Evolutionary conservation across 1,140 invertebrate genomes (phyloP), one percentile per base, ranked within the genome.

Genomic region (Drosophila pachea): DNA sequence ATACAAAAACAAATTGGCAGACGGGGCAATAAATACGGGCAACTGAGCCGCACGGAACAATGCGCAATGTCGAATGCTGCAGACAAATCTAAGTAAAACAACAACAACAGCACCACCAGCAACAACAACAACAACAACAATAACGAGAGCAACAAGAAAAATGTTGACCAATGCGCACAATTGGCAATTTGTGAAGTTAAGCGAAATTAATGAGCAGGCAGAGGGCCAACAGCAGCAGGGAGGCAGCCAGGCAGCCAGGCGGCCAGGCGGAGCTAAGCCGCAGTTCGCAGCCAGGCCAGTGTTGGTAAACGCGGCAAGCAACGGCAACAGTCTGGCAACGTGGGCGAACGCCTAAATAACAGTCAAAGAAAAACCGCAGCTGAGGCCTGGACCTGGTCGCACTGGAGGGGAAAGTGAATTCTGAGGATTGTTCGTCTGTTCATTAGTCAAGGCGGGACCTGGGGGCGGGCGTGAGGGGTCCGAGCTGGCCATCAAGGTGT

Each of bases 121-220:
- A 58, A 42, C 36, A 43, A 48, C 29, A 40, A 36, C 40, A 74
- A 61, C 60, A 58, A 65, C 55, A 58, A 82, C 58, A 68, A 58
- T 31, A 58, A 67, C 47, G 61, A 71, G 40, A 29, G 48, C 62
- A 69, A 69, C 38, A 64, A 65, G 33, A 68, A 83, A 84, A 83
- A 61, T 86, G 76, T 84, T 86, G 79, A 86, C 79, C 79, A 84
- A 84, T 84, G 79, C 73, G 81, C 79, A 84, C 79, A 84, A 84
- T 84, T 84, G 79, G 79, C 79, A 84, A 84, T 84, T 84, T 84
- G 79, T 84, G 79, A 84, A 84, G 79, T 86, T 84, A 86, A 84
- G 79, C 79, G 81, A 86, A 84, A 84, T 84, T 84, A 84, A 84
- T 84, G 79, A 84, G 81, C 74, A 53, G 66, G 9, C 63, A 56